Conservation (phyloP, 2,797 vertebrate genomes). For the Sparus aurata region DNA sequence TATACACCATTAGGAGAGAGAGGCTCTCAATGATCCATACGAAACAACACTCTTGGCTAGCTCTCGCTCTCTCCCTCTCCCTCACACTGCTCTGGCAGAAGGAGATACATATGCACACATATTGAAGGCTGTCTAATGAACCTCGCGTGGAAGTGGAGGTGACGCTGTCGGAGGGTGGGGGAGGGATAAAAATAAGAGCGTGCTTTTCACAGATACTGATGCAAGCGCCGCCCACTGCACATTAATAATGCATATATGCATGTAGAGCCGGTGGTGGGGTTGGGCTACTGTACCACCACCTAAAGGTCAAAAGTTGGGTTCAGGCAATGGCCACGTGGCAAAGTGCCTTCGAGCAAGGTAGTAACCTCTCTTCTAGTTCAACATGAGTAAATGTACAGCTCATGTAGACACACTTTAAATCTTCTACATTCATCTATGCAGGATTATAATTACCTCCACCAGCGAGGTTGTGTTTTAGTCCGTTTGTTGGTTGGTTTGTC, state of each 20-base stretch:
- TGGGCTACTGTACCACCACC: conserved; percentile 14
- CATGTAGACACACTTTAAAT: background rate
- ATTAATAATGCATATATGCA: conserved; percentile 60
- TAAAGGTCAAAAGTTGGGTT: conserved; percentile 34
- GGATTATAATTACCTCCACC: background rate
- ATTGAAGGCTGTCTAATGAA: conserved; percentile 90
- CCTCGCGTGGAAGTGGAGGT: conserved; percentile 64
- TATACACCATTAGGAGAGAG: conserved; percentile 98
- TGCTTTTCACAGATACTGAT: conserved; percentile 50
- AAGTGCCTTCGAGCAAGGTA: conserved; percentile 17
- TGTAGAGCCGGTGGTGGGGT: conserved; percentile 29
- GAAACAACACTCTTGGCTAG: conserved; percentile 89
- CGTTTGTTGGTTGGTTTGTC: background rate
- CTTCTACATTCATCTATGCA: background rate
- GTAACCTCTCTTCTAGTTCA: background rate
- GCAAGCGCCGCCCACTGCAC: conserved; percentile 52
- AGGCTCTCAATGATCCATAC: conserved; percentile 95
- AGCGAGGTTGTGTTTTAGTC: too few species aligned
- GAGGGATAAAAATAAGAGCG: conserved; percentile 58
- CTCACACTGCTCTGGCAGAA: conserved; percentile 69
- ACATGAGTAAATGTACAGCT: background rate
- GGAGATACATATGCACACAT: conserved; percentile 93
- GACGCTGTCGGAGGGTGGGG: conserved; percentile 46
- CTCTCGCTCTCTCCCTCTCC: conserved; percentile 41
- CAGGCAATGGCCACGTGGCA: background rate